Percentiles rank a stretch among this genome's conserved stretches.
These are phyloP conservation scores for Turritopsis rubra DNA, from an alignment of 30 jellyfish, hydroid and myxozoan species.

Conservation along the genomic window DNA sequence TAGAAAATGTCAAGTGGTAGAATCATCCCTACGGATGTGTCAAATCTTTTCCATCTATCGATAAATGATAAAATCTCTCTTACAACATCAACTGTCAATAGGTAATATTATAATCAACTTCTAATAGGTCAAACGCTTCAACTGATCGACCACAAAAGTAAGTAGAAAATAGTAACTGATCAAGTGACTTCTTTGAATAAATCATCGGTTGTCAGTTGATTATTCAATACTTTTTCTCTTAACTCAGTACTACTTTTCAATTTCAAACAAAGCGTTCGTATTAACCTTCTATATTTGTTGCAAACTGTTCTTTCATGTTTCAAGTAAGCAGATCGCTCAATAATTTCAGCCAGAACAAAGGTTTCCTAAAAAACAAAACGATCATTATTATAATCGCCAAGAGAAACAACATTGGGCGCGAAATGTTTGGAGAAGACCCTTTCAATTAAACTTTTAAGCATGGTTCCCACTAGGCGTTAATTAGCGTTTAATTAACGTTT, in stretches of 20 bases:
- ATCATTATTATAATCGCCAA: neutral
- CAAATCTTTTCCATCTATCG: neutral
- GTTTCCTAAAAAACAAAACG: neutral
- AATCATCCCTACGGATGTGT: neutral
- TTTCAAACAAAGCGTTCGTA: conserved; percentile 29
- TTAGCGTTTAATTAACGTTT: too few relatives aligned
- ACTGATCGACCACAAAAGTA: conserved; percentile 6
- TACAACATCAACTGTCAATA: too few relatives aligned
- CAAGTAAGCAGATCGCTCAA: conserved; percentile 36
- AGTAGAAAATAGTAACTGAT: neutral
- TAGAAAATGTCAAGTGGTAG: too few relatives aligned
- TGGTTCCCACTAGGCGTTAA: too few relatives aligned
- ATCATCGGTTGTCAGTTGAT: neutral
- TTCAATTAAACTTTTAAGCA: too few relatives aligned
- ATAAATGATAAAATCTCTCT: neutral
- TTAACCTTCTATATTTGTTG: conserved; percentile 17
- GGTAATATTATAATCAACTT: too few relatives aligned
- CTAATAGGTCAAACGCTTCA: neutral
- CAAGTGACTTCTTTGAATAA: neutral
- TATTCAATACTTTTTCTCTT: conserved; percentile 1
- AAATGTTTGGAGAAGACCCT: too few relatives aligned
- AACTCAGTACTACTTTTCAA: conserved; percentile 7
- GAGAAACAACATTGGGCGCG: neutral
- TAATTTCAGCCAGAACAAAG: conserved; percentile 2
- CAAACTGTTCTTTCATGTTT: conserved; percentile 9